phyloP scores from a whole-genome alignment of 2,888 invertebrate genomes.

The Sympetrum striolatum region DNA sequence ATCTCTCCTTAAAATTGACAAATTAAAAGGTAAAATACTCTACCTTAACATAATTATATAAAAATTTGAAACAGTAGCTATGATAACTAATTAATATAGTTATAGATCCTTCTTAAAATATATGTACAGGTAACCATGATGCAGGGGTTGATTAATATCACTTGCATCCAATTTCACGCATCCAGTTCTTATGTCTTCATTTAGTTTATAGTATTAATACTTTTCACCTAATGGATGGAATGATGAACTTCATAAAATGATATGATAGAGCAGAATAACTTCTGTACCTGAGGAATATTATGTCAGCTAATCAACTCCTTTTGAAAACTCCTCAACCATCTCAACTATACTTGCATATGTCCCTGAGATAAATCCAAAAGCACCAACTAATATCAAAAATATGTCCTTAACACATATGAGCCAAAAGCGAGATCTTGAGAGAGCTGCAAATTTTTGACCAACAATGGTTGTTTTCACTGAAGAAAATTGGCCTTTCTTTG shows the following conservation, averaged over 20 bases:
- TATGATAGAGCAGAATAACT: neutral
- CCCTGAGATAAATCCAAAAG: constrained; percentile 76
- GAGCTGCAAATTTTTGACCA: neutral
- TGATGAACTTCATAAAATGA: neutral
- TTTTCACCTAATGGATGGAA: neutral
- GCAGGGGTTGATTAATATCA: neutral
- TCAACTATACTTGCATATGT: constrained; percentile 75
- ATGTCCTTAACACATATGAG: constrained; percentile 64
- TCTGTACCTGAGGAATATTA: neutral
- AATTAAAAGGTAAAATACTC: too few relatives aligned
- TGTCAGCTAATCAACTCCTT: neutral
- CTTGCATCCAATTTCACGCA: neutral
- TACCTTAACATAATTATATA: too few relatives aligned
- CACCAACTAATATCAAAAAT: constrained; percentile 70
- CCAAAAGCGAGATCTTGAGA: constrained; percentile 20
- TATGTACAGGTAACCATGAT: neutral
- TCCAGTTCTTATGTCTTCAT: neutral
- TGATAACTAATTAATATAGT: too few relatives aligned
- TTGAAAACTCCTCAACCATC: constrained; percentile 59
- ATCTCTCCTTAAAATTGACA: too few relatives aligned
- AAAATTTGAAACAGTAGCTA: too few relatives aligned
- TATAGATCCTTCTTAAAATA: neutral
- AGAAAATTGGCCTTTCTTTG: constrained; percentile 13
- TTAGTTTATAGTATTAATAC: neutral
- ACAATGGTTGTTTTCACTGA: neutral